Evolutionary conservation across 2,888 invertebrate species (phyloP).

Genomic region (Nomada lathburiana): DNA sequence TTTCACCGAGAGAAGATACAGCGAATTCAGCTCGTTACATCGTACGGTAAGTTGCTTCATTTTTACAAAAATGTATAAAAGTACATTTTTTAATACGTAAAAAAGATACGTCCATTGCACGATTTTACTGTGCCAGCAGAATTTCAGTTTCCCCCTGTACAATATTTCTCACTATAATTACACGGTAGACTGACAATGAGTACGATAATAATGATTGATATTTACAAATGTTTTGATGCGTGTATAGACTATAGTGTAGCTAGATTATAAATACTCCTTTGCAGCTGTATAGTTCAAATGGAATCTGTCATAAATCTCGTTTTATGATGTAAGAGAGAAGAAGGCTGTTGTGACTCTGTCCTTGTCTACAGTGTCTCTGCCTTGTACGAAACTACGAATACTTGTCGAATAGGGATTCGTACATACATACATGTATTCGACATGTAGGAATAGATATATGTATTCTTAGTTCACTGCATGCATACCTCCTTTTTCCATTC

Average conservation of each 20-base stretch:
- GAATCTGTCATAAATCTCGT: not conserved
- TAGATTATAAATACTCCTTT: not conserved
- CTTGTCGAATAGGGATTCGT: too few species aligned
- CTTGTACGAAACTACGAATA: not conserved
- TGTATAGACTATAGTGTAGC: too few species aligned
- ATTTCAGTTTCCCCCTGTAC: not conserved
- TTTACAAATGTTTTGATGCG: too few species aligned
- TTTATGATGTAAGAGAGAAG: not conserved
- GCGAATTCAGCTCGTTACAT: constrained; percentile 86
- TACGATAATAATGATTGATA: too few species aligned
- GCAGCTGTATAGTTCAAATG: not conserved
- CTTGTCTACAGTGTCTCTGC: not conserved
- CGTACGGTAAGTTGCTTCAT: constrained; percentile 84
- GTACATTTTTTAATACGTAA: not conserved
- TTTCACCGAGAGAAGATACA: constrained; percentile 86
- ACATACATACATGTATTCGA: too few species aligned
- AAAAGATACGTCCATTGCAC: not conserved
- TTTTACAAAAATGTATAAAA: too few species aligned
- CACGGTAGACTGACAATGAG: too few species aligned
- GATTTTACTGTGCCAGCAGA: too few species aligned
- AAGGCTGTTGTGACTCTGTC: not conserved
- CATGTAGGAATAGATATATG: too few species aligned
- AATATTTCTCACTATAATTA: not conserved
- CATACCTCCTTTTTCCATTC: constrained; percentile 17
- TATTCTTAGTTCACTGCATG: too few species aligned